Conservation (phyloP, 1,140 invertebrate genomes). For the Pseudomyrmex dendroicus region DNA sequence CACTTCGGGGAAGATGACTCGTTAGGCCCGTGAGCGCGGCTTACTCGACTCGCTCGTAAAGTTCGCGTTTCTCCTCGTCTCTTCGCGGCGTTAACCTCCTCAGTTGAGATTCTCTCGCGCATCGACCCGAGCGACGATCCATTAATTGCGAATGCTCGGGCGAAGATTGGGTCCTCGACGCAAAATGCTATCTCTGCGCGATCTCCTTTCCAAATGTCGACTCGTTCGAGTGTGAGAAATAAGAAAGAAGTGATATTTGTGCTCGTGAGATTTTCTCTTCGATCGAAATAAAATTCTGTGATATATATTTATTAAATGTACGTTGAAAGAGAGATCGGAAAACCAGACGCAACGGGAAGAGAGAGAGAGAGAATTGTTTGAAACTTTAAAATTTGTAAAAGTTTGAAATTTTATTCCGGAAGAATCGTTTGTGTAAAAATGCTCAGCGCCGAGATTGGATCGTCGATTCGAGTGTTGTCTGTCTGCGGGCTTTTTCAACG, state of each 20-base stretch:
- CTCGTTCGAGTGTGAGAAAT: neutral
- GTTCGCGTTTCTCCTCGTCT: conserved; percentile 27
- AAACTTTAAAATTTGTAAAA: neutral
- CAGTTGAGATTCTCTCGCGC: conserved; percentile 16
- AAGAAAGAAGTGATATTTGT: neutral
- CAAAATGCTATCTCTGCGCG: conserved; percentile 22
- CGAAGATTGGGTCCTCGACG: conserved; percentile 30
- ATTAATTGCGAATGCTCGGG: conserved; percentile 46
- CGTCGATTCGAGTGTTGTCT: too few species aligned
- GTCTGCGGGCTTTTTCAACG: too few species aligned
- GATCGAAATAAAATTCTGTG: neutral
- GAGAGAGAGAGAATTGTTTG: neutral
- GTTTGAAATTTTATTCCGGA: neutral
- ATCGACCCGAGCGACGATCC: conserved; percentile 31
- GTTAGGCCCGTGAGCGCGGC: conserved; percentile 22
- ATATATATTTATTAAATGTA: neutral
- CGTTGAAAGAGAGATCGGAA: too few species aligned
- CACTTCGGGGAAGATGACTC: conserved; percentile 57
- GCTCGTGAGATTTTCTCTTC: neutral
- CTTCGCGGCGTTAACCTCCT: conserved; percentile 27
- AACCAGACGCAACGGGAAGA: neutral
- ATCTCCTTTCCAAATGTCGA: conserved; percentile 25
- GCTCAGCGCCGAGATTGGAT: neutral
- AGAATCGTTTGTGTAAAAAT: neutral
- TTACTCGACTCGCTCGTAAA: conserved; percentile 40